Evolutionary conservation across 1,140 invertebrate genomes (phyloP).

Genomic region (Trachelipus rathkii): DNA sequence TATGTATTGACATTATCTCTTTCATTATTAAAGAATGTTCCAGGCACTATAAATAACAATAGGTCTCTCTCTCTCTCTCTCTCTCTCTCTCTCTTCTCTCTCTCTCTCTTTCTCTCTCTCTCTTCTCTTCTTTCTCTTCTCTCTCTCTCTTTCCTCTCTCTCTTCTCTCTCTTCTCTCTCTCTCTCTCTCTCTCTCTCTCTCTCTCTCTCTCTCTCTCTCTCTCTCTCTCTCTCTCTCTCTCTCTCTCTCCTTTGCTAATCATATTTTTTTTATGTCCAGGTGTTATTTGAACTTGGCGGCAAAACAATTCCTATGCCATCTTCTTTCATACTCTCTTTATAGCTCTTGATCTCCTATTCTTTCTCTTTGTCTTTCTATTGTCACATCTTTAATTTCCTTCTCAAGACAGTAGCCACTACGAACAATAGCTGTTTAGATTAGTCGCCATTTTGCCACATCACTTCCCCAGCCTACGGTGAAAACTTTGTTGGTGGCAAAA

Average conservation of each 20-base stretch:
- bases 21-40: not conserved
- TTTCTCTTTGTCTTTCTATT: not conserved
- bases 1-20: not conserved
- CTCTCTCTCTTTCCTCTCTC: no score
- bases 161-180: no score
- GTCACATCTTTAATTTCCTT: not conserved
- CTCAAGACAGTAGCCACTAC: not conserved
- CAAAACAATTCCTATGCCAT: not conserved
- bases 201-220: no score
- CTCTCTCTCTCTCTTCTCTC: no score
- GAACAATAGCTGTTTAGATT: slow-evolving; percentile 13
- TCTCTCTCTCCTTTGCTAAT: not conserved
- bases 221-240: no score
- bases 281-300: not conserved
- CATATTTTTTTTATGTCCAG: not conserved
- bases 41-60: not conserved
- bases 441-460: not conserved
- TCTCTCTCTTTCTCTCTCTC: no score
- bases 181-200: no score
- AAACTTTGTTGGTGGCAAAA: not conserved
- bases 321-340: no score
- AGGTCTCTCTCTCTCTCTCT: not conserved
- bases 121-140: no score
- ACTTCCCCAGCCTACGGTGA: not conserved
- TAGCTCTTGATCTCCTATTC: no score